Conservation (phyloP, 2,113 vertebrate species). For the Neoarius graeffei region DNA sequence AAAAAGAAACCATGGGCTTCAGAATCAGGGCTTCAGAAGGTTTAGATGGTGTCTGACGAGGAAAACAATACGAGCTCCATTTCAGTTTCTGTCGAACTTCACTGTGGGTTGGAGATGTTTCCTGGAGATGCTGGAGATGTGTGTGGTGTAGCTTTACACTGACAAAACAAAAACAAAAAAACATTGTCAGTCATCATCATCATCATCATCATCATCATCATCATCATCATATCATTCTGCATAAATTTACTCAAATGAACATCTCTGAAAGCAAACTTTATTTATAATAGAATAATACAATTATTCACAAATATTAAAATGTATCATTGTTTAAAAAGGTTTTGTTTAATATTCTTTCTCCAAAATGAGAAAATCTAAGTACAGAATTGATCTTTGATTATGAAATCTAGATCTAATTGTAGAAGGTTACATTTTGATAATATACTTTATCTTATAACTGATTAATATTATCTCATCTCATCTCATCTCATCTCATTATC, state of each 20-base stretch:
- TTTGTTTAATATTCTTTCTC: not conserved
- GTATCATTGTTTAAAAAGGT: not conserved
- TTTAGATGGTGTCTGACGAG: conserved; percentile 30
- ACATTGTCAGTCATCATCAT: not conserved
- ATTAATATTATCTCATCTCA: not conserved
- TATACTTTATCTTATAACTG: not conserved
- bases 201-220: not conserved
- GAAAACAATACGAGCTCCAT: conserved; percentile 51
- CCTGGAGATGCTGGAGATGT: too few relatives aligned
- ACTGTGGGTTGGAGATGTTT: not conserved
- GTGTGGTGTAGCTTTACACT: not conserved
- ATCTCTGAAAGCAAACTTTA: not conserved
- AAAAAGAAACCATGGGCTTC: conserved; percentile 45
- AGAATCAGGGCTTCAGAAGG: conserved; percentile 54
- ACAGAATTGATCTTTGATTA: not conserved
- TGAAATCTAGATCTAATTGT: not conserved
- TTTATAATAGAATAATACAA: not conserved
- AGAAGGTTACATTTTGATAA: not conserved
- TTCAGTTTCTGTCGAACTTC: conserved; percentile 19
- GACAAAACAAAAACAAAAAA: not conserved
- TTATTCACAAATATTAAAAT: not conserved
- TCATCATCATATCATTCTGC: not conserved
- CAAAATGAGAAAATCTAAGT: not conserved
- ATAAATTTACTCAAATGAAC: not conserved
- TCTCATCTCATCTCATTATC: too few relatives aligned